phyloP scores from a whole-genome alignment of 1,140 invertebrate genomes.

The Drosophila santomea region DNA sequence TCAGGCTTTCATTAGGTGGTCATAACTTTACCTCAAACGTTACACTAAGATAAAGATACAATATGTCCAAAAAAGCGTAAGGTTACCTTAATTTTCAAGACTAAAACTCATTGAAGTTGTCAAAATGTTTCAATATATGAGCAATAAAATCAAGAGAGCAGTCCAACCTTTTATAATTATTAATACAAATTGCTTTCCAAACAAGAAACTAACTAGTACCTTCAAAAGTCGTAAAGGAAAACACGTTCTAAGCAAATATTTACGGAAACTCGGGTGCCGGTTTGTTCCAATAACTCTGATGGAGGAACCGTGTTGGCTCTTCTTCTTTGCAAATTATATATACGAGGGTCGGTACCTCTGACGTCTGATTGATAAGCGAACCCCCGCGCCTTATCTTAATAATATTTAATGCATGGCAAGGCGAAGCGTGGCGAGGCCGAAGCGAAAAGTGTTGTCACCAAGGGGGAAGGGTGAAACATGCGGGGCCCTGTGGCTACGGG shows the following conservation, averaged over 20 bases:
- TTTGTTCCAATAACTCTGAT: conserved; percentile 68
- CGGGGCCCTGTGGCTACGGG: not conserved
- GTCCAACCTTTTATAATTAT: not conserved
- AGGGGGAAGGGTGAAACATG: conserved; percentile 14
- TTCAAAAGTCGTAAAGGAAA: not conserved
- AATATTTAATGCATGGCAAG: conserved; percentile 77
- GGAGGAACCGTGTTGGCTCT: conserved; percentile 71
- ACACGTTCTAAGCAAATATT: conserved; percentile 21
- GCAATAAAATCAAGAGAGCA: not conserved
- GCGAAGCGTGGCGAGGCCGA: conserved; percentile 44
- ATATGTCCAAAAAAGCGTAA: no score
- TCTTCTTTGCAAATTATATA: conserved; percentile 57
- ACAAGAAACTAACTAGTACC: not conserved
- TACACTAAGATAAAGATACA: not conserved
- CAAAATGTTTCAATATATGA: not conserved
- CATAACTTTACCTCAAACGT: conserved; percentile 4
- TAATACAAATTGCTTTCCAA: not conserved
- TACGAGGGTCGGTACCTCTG: conserved; percentile 59
- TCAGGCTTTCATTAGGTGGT: conserved; percentile 51
- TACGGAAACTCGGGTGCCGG: conserved; percentile 6
- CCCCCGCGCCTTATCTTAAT: conserved; percentile 76
- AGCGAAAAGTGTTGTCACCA: conserved; percentile 19
- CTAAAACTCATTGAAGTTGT: no score
- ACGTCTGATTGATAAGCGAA: conserved; percentile 80
- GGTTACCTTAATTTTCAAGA: no score